Base-by-base conservation (phyloP, 2,113 vertebrate species). In the Antennarius striatus region DNA sequence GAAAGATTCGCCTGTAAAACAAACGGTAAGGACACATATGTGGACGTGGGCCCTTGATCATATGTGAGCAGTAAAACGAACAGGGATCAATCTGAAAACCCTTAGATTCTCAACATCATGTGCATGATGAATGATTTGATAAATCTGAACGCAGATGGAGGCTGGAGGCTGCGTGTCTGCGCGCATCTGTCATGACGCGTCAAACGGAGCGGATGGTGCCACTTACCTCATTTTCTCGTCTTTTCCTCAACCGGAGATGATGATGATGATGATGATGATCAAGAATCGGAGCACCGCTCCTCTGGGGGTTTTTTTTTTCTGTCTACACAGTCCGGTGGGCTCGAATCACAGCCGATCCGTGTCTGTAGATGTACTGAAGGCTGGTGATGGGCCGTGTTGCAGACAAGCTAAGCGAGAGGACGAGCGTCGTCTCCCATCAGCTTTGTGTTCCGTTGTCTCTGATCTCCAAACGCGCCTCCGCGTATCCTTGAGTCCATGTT, bases 211-310 rank as follows among this genome's bases (percentile, higher is more conserved):
- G 84, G 82, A 45, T 72, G 88, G 76, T 55, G 77, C 59, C 42
- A 80, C 93, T 92, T 92, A 94, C 93, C 93, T 94, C 93, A 94
- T 94, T 86, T 85, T 88, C 80, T 60, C 66, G 46, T 80, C 75
- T 73, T 79, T 73, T 79, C 39, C 88, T 79, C 76, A 78, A n/a
- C 66, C 68, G 48, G 56, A 61, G 85, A 65, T 67, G 81, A 73
- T 64, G 59, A 56, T 7, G 66, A n/a, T n/a, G n/a, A n/a, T n/a
- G 85, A 65, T 67, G 81, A 73, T 64, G 59, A 56, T 7, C 63
- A 28, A 63, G 50, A 63, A 46, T 45, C n/a, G 43, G 22, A 60
- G 56, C 57, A 32, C 40, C 50, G 6, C 61, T 70, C 73, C 73
- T 59, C 45, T 57, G 22, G 22, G 1, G 22, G 22, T 22, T 22